A percentile compares a stretch with the other conserved stretches of the same genome.
These are phyloP conservation scores for Columba janthina DNA, from an alignment of 2,113 vertebrate species.

Conservation along the genomic window DNA sequence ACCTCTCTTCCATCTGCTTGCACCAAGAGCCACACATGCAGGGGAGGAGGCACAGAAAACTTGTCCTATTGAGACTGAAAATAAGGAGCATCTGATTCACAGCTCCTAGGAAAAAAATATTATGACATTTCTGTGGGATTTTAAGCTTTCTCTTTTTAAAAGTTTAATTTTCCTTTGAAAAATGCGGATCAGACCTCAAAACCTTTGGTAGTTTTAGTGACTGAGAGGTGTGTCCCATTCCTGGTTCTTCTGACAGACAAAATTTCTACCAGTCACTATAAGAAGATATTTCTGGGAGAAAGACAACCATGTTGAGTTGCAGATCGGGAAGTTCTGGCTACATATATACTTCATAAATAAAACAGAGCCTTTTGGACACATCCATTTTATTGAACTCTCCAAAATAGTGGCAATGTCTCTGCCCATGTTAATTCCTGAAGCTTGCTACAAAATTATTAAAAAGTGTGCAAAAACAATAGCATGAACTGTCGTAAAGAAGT, in stretches of 20 bases:
- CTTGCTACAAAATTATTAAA: neutral
- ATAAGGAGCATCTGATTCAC: neutral
- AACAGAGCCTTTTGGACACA: neutral
- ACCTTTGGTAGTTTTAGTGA: neutral
- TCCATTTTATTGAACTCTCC: neutral
- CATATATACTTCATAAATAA: neutral
- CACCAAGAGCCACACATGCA: accelerated
- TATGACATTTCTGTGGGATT: neutral
- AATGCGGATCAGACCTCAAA: neutral
- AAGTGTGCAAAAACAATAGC: neutral
- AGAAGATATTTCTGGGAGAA: neutral
- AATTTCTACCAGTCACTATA: neutral
- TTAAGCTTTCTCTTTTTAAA: neutral
- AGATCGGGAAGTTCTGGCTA: neutral
- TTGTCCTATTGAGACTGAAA: neutral
- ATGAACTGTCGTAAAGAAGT: neutral
- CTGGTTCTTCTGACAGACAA: neutral
- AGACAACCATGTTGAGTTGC: neutral
- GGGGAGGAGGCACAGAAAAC: neutral
- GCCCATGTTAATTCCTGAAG: neutral
- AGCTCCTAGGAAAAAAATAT: neutral
- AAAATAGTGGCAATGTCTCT: neutral
- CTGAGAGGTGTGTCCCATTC: neutral
- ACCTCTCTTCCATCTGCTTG: neutral
- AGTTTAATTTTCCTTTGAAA: neutral